Evolutionary conservation across 2,797 vertebrate genomes (phyloP).

Genomic region (Rousettus madagascariensis): DNA sequence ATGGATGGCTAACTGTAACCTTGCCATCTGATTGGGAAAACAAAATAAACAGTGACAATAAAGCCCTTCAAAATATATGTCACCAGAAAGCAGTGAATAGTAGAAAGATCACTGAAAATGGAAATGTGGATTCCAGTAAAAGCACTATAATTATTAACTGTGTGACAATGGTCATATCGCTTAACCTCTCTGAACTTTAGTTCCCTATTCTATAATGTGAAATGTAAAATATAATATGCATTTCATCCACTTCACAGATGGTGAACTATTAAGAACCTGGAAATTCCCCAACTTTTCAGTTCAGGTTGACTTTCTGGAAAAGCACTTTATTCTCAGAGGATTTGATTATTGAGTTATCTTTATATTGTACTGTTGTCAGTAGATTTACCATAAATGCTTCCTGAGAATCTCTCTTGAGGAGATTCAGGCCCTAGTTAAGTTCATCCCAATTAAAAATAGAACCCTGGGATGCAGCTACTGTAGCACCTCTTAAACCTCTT

Average conservation of each 20-base stretch:
- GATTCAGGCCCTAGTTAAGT: conserved; percentile 67
- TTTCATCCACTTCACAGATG: neutral
- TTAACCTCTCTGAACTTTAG: neutral
- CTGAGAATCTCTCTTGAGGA: conserved; percentile 67
- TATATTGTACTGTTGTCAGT: conserved; percentile 59
- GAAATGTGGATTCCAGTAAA: neutral
- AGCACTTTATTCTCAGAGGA: conserved; percentile 52
- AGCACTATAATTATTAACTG: neutral
- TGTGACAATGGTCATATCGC: neutral
- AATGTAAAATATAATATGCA: neutral
- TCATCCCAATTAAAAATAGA: conserved; percentile 80
- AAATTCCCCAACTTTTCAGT: conserved; percentile 8
- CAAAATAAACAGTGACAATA: neutral
- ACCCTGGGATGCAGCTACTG: conserved; percentile 63
- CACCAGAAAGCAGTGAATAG: neutral
- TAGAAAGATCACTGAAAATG: neutral
- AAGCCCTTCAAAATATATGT: neutral
- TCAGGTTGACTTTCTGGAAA: conserved; percentile 52
- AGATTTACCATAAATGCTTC: conserved; percentile 67
- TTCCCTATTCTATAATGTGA: neutral
- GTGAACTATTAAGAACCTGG: neutral
- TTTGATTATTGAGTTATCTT: conserved; percentile 68
- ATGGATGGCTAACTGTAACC: neutral
- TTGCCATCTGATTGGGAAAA: neutral
- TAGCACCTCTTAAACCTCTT: conserved; percentile 76